These are phyloP conservation scores for Paedocypris micromegethes DNA, from an alignment of 2,797 vertebrate species.

Conservation along the genomic window DNA sequence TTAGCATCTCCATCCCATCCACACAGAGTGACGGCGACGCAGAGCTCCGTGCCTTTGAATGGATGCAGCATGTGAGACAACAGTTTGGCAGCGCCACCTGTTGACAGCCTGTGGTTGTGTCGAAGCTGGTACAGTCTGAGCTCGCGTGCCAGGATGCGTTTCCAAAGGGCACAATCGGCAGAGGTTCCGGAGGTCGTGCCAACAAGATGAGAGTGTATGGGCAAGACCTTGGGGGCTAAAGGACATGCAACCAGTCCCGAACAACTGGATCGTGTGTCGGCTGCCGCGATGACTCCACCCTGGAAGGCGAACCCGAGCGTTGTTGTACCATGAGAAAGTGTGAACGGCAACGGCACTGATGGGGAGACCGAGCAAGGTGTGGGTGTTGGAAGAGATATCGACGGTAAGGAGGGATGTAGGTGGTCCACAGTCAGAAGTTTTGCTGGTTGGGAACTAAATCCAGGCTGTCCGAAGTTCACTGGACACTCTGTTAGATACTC, in stretches of 20 bases:
- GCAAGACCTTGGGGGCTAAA: slow-evolving; percentile 74
- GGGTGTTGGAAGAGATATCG: slow-evolving; percentile 27
- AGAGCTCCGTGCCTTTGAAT: slow-evolving; percentile 78
- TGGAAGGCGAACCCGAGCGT: slow-evolving; percentile 81
- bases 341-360: slow-evolving; percentile 63
- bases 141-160: slow-evolving; percentile 73
- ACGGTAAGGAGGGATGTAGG: slow-evolving; percentile 11
- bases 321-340: slow-evolving; percentile 79
- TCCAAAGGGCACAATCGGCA: slow-evolving; percentile 77
- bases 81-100: slow-evolving; percentile 72
- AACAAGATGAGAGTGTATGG: slow-evolving; percentile 78
- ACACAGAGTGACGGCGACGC: slow-evolving; percentile 80
- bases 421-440: slow-evolving; percentile 27
- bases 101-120: slow-evolving; percentile 68
- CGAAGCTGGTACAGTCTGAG: slow-evolving; percentile 76
- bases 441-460: slow-evolving; percentile 21
- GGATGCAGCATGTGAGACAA: slow-evolving; percentile 75
- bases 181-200: slow-evolving; percentile 82
- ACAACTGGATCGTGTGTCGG: slow-evolving; percentile 83
- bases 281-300: slow-evolving; percentile 77
- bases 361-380: slow-evolving; percentile 43
- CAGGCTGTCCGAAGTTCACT: slow-evolving; percentile 61
- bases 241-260: slow-evolving; percentile 72
- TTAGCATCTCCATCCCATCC: slow-evolving; percentile 75
- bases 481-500: slow-evolving; percentile 64